Percentiles rank a stretch among this genome's conserved stretches.
Evolutionary conservation across 1,140 invertebrate genomes (phyloP).

Genomic region (Leptopilina boulardi): DNA sequence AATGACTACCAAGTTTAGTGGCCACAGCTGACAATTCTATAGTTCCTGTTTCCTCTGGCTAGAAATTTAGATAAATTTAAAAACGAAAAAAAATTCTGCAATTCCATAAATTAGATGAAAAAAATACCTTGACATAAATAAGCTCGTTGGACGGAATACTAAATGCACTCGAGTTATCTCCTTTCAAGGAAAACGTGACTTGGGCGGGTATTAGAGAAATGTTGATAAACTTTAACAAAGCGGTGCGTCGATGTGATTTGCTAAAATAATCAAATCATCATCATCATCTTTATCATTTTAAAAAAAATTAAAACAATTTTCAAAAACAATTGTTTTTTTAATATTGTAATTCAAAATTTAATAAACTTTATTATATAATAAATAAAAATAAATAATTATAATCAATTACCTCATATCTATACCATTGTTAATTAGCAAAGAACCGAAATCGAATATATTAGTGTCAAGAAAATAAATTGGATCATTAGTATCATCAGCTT

Average conservation of each 20-base stretch:
- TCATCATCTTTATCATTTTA: neutral
- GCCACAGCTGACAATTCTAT: conserved; percentile 55
- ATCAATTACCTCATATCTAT: conserved; percentile 52
- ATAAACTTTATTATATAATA: neutral
- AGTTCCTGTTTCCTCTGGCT: conserved; percentile 43
- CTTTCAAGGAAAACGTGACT: conserved; percentile 48
- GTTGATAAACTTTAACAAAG: conserved; percentile 61
- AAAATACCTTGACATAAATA: conserved; percentile 48
- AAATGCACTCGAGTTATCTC: conserved; percentile 49
- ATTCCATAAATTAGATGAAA: neutral
- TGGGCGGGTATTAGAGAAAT: conserved; percentile 55
- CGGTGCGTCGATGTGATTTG: conserved; percentile 45
- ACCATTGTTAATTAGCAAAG: conserved; percentile 48
- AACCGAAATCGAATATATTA: conserved; percentile 63
- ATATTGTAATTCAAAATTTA: too few relatives aligned
- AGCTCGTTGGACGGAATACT: conserved; percentile 46
- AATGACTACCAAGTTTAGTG: conserved; percentile 48
- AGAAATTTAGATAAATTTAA: conserved; percentile 21
- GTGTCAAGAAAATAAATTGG: conserved; percentile 60
- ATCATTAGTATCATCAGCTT: conserved; percentile 47
- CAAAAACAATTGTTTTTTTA: too few relatives aligned
- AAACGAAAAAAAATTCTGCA: neutral
- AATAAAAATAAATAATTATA: neutral
- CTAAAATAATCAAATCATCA: neutral
- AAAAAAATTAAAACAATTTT: too few relatives aligned